phyloP scores from a whole-genome alignment of 2,113 vertebrate genomes.

The Sakesphorus luctuosus region DNA sequence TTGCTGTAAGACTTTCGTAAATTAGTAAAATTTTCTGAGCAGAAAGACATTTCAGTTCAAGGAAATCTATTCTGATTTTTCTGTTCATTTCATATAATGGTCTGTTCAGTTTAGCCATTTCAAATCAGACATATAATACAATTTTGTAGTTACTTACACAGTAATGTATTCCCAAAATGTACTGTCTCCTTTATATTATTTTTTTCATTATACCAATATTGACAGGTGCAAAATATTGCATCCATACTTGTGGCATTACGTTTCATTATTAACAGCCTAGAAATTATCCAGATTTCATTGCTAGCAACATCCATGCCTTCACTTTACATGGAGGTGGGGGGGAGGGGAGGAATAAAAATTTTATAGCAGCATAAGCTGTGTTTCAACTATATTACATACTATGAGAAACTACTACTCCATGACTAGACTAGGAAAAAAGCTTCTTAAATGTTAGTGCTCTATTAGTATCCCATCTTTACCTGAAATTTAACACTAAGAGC shows the following conservation, averaged over 20 bases:
- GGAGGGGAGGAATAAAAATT: neutral
- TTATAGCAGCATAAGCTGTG: neutral
- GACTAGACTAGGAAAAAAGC: neutral
- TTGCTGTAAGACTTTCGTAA: neutral
- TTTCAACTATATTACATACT: neutral
- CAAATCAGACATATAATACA: neutral
- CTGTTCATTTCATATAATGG: neutral
- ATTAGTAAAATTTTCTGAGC: neutral
- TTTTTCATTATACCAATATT: neutral
- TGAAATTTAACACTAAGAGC: neutral
- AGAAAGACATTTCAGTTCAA: neutral
- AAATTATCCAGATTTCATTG: neutral
- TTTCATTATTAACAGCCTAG: neutral
- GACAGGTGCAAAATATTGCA: neutral
- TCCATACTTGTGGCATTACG: neutral
- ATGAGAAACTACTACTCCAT: neutral
- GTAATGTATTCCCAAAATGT: neutral
- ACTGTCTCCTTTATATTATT: neutral
- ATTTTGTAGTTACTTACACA: neutral
- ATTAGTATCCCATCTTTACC: neutral
- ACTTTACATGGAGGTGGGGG: neutral
- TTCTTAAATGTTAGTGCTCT: neutral
- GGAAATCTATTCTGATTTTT: neutral
- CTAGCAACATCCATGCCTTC: neutral
- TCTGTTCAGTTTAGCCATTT: neutral